These are phyloP conservation scores for Tipula confusa DNA, from an alignment of 2,888 invertebrate species.

Conservation along the genomic window DNA sequence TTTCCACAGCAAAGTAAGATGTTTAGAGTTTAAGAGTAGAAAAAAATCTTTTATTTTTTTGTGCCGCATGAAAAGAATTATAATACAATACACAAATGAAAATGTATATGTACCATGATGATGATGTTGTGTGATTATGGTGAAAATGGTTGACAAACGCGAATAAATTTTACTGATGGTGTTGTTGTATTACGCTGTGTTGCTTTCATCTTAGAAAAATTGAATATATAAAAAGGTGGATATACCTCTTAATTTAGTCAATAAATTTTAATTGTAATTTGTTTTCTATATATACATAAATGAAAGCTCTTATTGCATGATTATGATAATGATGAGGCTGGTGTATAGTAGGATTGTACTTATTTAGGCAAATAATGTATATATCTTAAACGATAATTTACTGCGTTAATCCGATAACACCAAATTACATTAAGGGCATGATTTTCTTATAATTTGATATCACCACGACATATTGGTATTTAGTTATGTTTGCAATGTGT, in stretches of 20 bases:
- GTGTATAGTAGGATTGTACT: background rate
- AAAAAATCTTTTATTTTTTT: background rate
- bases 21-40: background rate
- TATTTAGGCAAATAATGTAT: background rate
- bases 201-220: constrained; percentile 3
- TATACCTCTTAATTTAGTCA: constrained; percentile 20
- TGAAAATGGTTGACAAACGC: constrained; percentile 20
- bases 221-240: background rate
- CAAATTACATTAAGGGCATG: background rate
- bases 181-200: background rate
- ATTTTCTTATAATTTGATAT: background rate
- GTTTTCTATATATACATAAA: background rate
- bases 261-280: constrained; percentile 12
- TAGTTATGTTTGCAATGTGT: background rate
- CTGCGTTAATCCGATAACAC: background rate
- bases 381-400: background rate
- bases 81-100: background rate
- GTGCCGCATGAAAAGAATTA: background rate
- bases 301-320: background rate
- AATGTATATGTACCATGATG: background rate
- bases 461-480: background rate
- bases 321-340: background rate
- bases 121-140: background rate
- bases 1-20: background rate
- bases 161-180: background rate